Conservation (phyloP, 2,797 vertebrate genomes). For the Anableps anableps region DNA sequence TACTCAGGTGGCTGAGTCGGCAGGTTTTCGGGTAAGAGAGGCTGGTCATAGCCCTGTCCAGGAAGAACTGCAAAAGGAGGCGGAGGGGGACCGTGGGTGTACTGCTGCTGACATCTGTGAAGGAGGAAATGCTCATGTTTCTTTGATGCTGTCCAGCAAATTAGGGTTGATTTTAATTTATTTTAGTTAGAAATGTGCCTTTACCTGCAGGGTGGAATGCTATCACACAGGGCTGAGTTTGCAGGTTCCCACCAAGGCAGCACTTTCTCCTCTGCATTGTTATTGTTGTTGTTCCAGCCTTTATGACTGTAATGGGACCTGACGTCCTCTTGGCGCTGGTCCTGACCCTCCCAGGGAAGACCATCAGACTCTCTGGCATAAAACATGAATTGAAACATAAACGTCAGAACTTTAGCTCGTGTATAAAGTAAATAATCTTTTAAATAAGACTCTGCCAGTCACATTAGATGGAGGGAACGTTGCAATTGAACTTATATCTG, state of each 20-base stretch:
- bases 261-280: constrained; percentile 71
- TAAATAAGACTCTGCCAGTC: background rate
- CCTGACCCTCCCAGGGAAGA: constrained; percentile 82
- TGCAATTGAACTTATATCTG: background rate
- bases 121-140: constrained; percentile 21
- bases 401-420: constrained; percentile 20
- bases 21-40: constrained; percentile 33
- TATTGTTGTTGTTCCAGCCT: constrained; percentile 85
- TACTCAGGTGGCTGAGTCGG: constrained; percentile 19
- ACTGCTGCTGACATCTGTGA: constrained; percentile 68
- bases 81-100: constrained; percentile 15
- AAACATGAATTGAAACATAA: background rate
- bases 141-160: background rate
- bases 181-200: background rate
- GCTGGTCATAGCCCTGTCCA: constrained; percentile 46
- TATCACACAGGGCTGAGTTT: constrained; percentile 66
- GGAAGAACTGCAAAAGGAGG: constrained; percentile 46
- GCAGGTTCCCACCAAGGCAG: constrained; percentile 38
- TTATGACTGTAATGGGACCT: constrained; percentile 79
- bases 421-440: background rate
- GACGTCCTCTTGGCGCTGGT: constrained; percentile 78
- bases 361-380: constrained; percentile 79
- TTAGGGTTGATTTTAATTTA: background rate
- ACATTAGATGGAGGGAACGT: background rate
- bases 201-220: constrained; percentile 80